Evolutionary conservation across 2,797 vertebrate genomes (phyloP), one percentile per base, ranked within the genome.

Genomic region (Lepus townsendii): DNA sequence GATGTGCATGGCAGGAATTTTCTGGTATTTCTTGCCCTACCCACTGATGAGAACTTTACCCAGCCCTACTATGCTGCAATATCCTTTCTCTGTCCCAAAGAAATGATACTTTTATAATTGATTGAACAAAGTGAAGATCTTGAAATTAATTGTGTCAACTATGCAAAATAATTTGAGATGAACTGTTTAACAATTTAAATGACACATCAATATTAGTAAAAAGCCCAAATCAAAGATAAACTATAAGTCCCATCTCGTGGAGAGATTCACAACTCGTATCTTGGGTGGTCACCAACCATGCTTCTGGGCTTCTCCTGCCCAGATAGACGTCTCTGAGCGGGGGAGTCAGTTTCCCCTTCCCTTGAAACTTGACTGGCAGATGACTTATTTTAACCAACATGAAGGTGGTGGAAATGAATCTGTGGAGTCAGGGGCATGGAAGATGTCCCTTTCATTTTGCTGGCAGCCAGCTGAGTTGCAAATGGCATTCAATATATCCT

Each of bases 1-100:
- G n/a, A 30, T 19, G 0, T 3, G 32, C 4, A 4, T 22, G 32
- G 24, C 16, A 26, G n/a, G 3, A 0, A 3, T 10, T 22, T 7
- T 60, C 38, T n/a, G 4, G 14, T 0, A 12, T 68, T 7, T 2
- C 9, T 30, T 35, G 27, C 24, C 2, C 11, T 38, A 8, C n/a
- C 27, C 1, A 14, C n/a, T 35, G 30, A 35, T 42, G 73, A 30
- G 24, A 14, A 80, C 26, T 50, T 7, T 32, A 12, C 20, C 38
- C 3, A 7, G n/a, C 14, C 2, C 2, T 66, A 1, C 4, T 42
- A 26, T 10, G 50, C 27, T 14, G 47, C 38, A 76, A 69, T 6
- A 13, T 10, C 27, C 42, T 66, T 73, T 92, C 50, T 68, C 19
- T 12, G 32, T 42, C 22, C 19, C 27, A 52, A 32, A 75, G 17